Percentiles rank a stretch among this genome's conserved stretches.
phyloP scores from a whole-genome alignment of 2,888 invertebrate genomes.

The Lithophane leautieri region DNA sequence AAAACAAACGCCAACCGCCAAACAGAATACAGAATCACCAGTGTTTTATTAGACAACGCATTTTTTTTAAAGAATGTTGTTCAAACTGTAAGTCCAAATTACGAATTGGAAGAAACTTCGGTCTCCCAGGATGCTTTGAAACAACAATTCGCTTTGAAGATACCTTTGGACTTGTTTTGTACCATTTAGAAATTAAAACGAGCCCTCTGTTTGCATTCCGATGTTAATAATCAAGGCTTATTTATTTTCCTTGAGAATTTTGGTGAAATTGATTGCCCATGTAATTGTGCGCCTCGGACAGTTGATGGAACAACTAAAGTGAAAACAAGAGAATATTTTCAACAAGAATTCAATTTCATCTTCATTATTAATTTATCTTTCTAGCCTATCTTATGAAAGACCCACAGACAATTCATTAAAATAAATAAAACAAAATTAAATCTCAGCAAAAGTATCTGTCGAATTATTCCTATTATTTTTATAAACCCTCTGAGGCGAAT shows the following conservation, averaged over 20 bases:
- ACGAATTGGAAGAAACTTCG: constrained; percentile 39
- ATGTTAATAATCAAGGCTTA: constrained; percentile 46
- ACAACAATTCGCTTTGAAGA: constrained; percentile 64
- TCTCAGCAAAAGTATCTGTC: constrained; percentile 14
- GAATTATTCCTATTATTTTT: constrained; percentile 40
- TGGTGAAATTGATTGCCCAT: constrained; percentile 9
- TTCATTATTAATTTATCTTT: constrained; percentile 15
- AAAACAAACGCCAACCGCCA: constrained; percentile 8
- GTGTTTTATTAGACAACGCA: constrained; percentile 39
- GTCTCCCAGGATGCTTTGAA: constrained; percentile 45
- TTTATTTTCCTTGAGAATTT: constrained; percentile 11
- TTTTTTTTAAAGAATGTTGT: constrained; percentile 27
- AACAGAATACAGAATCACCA: constrained; percentile 41
- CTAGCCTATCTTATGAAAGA: not conserved
- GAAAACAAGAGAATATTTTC: not conserved
- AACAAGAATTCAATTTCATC: not conserved
- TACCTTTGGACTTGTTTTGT: constrained; percentile 36
- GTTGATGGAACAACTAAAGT: not conserved
- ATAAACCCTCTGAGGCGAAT: constrained; percentile 15
- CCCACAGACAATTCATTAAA: not conserved
- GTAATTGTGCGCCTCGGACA: not conserved
- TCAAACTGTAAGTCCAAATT: constrained; percentile 50
- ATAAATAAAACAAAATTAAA: constrained; percentile 1
- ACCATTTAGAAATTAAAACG: constrained; percentile 59
- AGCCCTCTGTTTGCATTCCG: constrained; percentile 39